A percentile compares a stretch with the other conserved stretches of the same genome.
These are phyloP conservation scores for Actinernus sp. DNA, from an alignment of 92 coral and sea anemone species.

Conservation along the genomic window DNA sequence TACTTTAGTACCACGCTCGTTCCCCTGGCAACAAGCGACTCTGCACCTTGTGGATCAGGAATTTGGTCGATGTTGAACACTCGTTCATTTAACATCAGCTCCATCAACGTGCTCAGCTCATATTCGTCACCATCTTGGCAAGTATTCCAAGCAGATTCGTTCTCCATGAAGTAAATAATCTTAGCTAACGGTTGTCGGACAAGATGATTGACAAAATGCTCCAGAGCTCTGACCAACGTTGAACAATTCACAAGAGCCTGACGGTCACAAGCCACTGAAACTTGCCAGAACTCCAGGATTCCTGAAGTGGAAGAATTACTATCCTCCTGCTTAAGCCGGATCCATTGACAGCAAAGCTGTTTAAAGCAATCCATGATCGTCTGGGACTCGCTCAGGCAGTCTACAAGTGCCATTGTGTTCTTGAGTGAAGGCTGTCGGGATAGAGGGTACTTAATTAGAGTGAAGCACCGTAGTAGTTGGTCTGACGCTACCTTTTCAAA, in stretches of 20 bases:
- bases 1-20: slow-evolving; percentile 46
- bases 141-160: slow-evolving; percentile 90
- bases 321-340: slow-evolving; percentile 55
- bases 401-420: slow-evolving; percentile 41
- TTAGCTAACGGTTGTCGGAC: slow-evolving; percentile 82
- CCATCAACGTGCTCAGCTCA: slow-evolving; percentile 51
- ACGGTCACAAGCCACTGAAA: slow-evolving; percentile 86
- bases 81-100: slow-evolving; percentile 47
- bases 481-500: slow-evolving; percentile 71
- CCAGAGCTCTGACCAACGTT: slow-evolving; percentile 85
- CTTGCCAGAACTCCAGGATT: slow-evolving; percentile 64
- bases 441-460: slow-evolving; percentile 85
- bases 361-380: slow-evolving; percentile 60
- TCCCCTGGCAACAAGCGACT: slow-evolving; percentile 63
- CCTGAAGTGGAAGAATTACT: background rate
- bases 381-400: slow-evolving; percentile 49
- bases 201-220: slow-evolving; percentile 74
- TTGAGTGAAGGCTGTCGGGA: slow-evolving; percentile 54
- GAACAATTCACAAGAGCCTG: slow-evolving; percentile 84
- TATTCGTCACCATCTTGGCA: slow-evolving; percentile 26
- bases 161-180: slow-evolving; percentile 89
- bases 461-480: slow-evolving; percentile 93
- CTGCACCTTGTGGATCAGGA: slow-evolving; percentile 87
- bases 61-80: slow-evolving; percentile 61
- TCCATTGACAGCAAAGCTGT: slow-evolving; percentile 69